These are phyloP conservation scores for Paramuricea clavata DNA, from an alignment of 92 coral and sea anemone genomes.

Conservation along the genomic window DNA sequence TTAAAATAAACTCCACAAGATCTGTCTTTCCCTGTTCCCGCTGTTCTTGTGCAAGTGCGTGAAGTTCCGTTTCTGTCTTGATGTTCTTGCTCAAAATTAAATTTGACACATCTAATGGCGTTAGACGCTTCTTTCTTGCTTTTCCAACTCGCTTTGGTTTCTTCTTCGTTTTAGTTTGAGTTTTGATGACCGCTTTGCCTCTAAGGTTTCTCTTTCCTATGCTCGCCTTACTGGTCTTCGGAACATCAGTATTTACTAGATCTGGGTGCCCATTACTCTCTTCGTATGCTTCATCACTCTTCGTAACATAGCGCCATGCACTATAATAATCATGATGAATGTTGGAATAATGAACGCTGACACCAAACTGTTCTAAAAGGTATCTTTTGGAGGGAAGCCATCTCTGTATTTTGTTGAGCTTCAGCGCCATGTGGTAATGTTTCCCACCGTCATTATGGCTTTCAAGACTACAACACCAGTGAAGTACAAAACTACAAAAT, in stretches of 20 bases:
- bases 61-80: constrained; percentile 5
- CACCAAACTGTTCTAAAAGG: constrained; percentile 48
- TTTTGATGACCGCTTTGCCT: neutral
- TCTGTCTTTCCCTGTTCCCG: constrained; percentile 28
- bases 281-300: constrained; percentile 37
- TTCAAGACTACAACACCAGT: constrained; percentile 49
- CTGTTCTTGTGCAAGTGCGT: constrained; percentile 16
- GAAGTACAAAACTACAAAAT: no score
- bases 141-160: neutral
- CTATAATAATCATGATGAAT: constrained; percentile 70
- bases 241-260: constrained; percentile 37
- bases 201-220: neutral
- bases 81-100: neutral
- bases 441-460: constrained; percentile 32
- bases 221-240: constrained; percentile 53
- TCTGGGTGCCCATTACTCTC: constrained; percentile 71
- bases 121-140: neutral
- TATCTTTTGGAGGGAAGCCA: constrained; percentile 60
- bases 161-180: neutral
- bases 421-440: constrained; percentile 56
- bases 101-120: constrained; percentile 4
- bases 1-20: constrained; percentile 21
- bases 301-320: constrained; percentile 66
- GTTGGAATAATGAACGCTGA: constrained; percentile 48
- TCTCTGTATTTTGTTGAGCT: constrained; percentile 50